Base-by-base conservation (phyloP, 2,113 vertebrate genomes). In the Bungarus multicinctus region DNA sequence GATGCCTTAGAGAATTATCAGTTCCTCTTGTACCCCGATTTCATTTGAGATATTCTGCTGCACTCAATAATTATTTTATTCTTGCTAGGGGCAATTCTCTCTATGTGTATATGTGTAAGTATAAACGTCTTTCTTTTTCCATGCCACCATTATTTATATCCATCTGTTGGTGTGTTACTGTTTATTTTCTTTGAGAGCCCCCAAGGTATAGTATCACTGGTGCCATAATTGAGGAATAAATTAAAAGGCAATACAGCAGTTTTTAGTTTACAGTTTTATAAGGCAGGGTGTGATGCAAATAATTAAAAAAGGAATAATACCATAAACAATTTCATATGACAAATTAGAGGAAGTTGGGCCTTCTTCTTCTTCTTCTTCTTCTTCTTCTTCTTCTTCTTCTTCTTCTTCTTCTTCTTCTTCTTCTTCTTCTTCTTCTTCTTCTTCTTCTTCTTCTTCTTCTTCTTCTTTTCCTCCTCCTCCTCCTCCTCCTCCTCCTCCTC, bases 381-480 rank as follows among this genome's bases (percentile, higher is more conserved):
- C 58, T 27, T 11, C 57, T 27, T 4, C 58, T 27, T 1, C 57
- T 11, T 4, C 58, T 12, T 12, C 25, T 12, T 30, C 58, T 30
- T 11, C 58, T 30, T 27, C 25, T 1, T 10, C 23, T 23, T 20
- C 54, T 25, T 9, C 58, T 11, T 3, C 23, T 9, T 25, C 23
- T 57, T 2, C 22, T 25, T 25, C 57, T 27, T 7, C 57, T 3
- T 9, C 57, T 58, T 9, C 57, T 8, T 52, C 50, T 52, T 12
- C 50, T 3, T 2, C 50, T 0, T 11, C 50, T 10, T 11, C 50
- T 0, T 5, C 50, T 2, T 10, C 50, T 52, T 2, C 11, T 2
- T 2, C 50, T 12, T 2, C 1, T 52, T 1, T 2, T 52, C 10
- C 20, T 55, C 20, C 20, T 57, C 18, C 18, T 55, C 54, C 55